Percentiles rank a stretch among this genome's conserved stretches.
phyloP scores from a whole-genome alignment of 1,140 invertebrate genomes.

The Zaprionus davidi region DNA sequence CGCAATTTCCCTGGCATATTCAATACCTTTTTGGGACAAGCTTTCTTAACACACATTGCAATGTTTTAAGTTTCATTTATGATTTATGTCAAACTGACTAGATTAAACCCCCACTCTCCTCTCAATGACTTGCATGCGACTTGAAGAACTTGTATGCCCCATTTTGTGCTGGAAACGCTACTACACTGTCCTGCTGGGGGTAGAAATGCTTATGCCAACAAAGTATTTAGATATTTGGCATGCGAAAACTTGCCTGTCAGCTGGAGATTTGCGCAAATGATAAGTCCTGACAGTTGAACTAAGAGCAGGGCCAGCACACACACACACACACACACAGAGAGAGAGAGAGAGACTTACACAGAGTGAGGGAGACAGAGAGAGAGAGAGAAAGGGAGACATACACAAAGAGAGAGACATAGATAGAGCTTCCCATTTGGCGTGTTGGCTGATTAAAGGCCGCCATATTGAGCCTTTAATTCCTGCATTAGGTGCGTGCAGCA shows the following conservation, averaged over 20 bases:
- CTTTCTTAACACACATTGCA: neutral
- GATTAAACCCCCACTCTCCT: neutral
- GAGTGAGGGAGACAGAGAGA: neutral
- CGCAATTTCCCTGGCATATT: neutral
- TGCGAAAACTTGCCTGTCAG: conserved; percentile 37
- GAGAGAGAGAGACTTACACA: neutral
- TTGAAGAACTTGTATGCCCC: neutral
- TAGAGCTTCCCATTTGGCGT: neutral
- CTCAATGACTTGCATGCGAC: neutral
- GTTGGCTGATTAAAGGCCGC: conserved; percentile 28
- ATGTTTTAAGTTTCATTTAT: neutral
- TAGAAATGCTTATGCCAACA: conserved; percentile 29
- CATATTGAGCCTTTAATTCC: conserved; percentile 24
- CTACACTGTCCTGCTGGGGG: neutral
- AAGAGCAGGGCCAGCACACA: neutral
- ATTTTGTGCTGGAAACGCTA: neutral
- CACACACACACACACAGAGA: neutral
- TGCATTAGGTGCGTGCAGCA: neutral
- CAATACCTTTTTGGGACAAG: neutral
- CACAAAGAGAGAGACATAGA: neutral
- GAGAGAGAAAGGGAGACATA: neutral
- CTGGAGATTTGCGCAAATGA: conserved; percentile 38
- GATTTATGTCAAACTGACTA: conserved; percentile 3
- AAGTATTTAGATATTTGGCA: conserved; percentile 40
- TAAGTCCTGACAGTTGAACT: conserved; percentile 43